Conservation (phyloP, 2,113 vertebrate genomes). For the Dipodomys spectabilis region DNA sequence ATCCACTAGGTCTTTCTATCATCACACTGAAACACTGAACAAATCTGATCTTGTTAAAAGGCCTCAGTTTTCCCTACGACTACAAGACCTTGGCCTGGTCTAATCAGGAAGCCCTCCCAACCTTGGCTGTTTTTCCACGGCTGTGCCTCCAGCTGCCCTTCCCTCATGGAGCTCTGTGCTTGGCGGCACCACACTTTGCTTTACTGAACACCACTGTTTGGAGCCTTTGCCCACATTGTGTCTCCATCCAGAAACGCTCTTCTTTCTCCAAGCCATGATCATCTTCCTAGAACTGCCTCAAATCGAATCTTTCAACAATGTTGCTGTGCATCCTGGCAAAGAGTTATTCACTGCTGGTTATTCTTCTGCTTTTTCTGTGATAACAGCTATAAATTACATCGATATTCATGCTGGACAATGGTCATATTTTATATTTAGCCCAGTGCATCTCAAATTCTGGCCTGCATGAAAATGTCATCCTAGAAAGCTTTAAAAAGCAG, state of each 20-base stretch:
- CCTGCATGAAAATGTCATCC: not conserved
- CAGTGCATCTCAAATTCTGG: slow-evolving; percentile 3
- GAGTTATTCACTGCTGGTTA: not conserved
- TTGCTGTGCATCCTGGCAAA: not conserved
- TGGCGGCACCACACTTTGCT: not conserved
- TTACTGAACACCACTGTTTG: not conserved
- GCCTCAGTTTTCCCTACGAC: not conserved
- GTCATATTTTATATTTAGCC: not conserved
- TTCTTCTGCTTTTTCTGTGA: not conserved
- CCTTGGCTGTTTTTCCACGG: too few relatives aligned
- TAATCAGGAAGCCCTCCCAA: not conserved
- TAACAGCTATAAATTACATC: slow-evolving; percentile 36
- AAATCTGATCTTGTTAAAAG: not conserved
- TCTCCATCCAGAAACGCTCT: not conserved
- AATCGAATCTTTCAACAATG: not conserved
- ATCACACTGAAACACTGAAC: not conserved
- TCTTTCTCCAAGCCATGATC: not conserved
- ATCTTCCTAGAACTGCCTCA: not conserved
- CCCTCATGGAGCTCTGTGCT: not conserved
- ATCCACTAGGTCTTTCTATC: not conserved
- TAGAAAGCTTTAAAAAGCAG: not conserved
- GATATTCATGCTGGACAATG: not conserved
- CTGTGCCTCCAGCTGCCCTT: not conserved
- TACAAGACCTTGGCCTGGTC: not conserved
- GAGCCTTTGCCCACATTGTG: not conserved